Base-by-base conservation (phyloP, 1,140 invertebrate species). In the Chrysoperla carnea region DNA sequence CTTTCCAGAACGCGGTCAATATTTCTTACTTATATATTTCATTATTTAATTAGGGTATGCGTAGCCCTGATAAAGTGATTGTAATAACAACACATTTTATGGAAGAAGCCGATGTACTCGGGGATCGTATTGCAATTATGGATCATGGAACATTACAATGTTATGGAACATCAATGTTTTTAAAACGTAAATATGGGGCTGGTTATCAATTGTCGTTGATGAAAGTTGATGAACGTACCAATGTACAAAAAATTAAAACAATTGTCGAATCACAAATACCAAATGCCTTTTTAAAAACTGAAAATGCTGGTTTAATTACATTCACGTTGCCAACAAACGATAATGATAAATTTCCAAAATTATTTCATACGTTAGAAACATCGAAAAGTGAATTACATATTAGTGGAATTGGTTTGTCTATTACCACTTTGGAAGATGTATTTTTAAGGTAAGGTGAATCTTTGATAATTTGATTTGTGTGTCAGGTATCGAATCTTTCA, bases 11-110 rank as follows among this genome's bases (percentile, higher is more conserved):
- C n/a, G n/a, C n/a, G n/a, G n/a, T n/a, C n/a, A n/a, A 23, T 3
- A 23, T 23, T 23, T 23, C 2, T 23, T 23, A 3, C 17, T 23
- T 3, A 23, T 33, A 33, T 33, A 11, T 12, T 33, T 2, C 2
- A 11, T 33, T 6, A 11, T 33, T 12, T 11, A n/a, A 11, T 15
- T 38, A 55, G 60, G 56, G 60, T 52, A 52, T 66, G 46, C 58
- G 68, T 47, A 69, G 62, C 39, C 5, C 5, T 5, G 62, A 73
- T 14, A 69, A 83, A 31, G 93, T 90, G 1, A 85, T 97, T 52
- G 62, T 98, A 6, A 71, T 98, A 1, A 93, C 90, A 2, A 98
- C 93, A 1, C 93, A 98, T 62, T 94, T 89, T 60, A 95, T 98
- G 90, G 93, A 97, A 63, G 94, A 98, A 67, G 93, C 93, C 7